A percentile compares a stretch with the other conserved stretches of the same genome.
phyloP scores from a whole-genome alignment of 1,140 invertebrate genomes.

The Penaeus chinensis region DNA sequence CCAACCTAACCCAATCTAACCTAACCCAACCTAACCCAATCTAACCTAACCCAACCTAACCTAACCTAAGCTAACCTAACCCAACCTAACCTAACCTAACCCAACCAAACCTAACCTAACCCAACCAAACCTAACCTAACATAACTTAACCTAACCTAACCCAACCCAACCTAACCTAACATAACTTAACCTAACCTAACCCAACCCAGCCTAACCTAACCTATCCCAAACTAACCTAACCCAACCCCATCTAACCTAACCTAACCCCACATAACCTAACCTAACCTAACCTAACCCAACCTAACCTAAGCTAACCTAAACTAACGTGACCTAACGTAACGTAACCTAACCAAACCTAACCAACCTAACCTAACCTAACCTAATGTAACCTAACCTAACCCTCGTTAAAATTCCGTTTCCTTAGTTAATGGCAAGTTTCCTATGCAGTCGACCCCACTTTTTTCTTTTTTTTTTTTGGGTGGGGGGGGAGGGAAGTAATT shows the following conservation, averaged over 20 bases:
- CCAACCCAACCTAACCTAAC: too few species aligned
- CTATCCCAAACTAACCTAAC: background rate
- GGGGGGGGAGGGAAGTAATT: too few species aligned
- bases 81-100: too few species aligned
- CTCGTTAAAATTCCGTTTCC: too few species aligned
- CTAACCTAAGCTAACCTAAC: background rate
- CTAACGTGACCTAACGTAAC: background rate
- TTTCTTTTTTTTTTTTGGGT: too few species aligned
- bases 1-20: too few species aligned
- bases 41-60: slow-evolving; percentile 32
- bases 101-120: too few species aligned
- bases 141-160: slow-evolving; percentile 11
- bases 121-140: background rate
- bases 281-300: too few species aligned
- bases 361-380: slow-evolving; percentile 26
- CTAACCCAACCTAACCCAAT: slow-evolving; percentile 20
- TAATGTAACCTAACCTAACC: slow-evolving; percentile 41
- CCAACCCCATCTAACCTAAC: background rate
- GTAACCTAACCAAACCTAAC: background rate
- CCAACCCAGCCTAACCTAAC: too few species aligned
- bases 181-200: background rate
- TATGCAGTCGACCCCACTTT: too few species aligned
- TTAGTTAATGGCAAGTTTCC: too few species aligned
- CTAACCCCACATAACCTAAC: background rate
- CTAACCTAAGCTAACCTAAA: too few species aligned